Conservation (phyloP, 2,113 vertebrate species). For the Naja naja region DNA sequence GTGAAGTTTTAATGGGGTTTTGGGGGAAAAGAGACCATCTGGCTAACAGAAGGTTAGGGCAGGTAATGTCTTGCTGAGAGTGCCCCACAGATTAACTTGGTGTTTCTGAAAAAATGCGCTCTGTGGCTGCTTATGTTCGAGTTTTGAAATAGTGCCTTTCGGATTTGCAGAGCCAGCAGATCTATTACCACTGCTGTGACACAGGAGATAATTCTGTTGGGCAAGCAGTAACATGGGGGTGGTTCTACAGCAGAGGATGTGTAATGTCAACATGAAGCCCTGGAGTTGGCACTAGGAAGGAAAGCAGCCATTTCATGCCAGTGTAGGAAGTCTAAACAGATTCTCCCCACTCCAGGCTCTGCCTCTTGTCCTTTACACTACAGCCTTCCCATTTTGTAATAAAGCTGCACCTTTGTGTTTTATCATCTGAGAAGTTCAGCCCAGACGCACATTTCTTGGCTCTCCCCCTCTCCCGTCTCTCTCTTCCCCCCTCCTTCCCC, state of each 20-base stretch:
- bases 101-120: constrained; percentile 62
- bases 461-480: constrained; percentile 40
- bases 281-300: constrained; percentile 78
- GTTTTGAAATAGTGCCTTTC: constrained; percentile 82
- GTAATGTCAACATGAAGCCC: constrained; percentile 85
- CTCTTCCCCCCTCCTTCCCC: not conserved
- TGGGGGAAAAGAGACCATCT: constrained; percentile 64
- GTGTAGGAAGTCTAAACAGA: constrained; percentile 72
- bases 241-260: constrained; percentile 86
- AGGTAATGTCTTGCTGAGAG: constrained; percentile 51
- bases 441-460: constrained; percentile 51
- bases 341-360: constrained; percentile 32
- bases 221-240: constrained; percentile 84
- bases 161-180: constrained; percentile 81
- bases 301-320: constrained; percentile 83
- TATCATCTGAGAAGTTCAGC: constrained; percentile 66
- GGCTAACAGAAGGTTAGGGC: constrained; percentile 72
- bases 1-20: constrained; percentile 65
- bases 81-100: constrained; percentile 52
- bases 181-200: constrained; percentile 90
- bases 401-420: constrained; percentile 64
- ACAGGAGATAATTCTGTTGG: constrained; percentile 96
- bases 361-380: constrained; percentile 66
- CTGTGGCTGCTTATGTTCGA: constrained; percentile 62
- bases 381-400: constrained; percentile 58